Base-by-base conservation (phyloP, 1,140 invertebrate species). In the Micrasema longulum region DNA sequence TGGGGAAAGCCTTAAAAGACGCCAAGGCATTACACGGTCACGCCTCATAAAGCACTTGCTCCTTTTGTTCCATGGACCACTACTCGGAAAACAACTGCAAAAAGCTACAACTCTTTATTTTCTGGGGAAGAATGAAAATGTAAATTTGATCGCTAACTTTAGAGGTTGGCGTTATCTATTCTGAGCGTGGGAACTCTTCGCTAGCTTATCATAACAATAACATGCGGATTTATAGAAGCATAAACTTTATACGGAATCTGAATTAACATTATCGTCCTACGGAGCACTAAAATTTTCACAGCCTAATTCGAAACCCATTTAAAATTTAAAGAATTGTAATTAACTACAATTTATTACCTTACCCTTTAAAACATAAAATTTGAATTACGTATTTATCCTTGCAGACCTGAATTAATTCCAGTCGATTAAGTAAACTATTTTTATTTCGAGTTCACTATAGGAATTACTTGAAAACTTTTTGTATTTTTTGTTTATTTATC, bases 91-190 rank as follows among this genome's bases (percentile, higher is more conserved):
- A 73, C 57, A 74, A 70, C 22, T 22, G 10, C 26, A 20, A 10
- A 65, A 73, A 69, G 35, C 70, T 63, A 66, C 66, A 66, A 74
- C 72, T 66, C 48, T 69, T 70, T 60, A 48, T 69, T 74, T 74
- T 62, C 66, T 45, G 16, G 16, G 31, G 38, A 47, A 20, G 38
- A 73, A 73, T 73, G 43, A 23, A 73, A 55, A 74, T 74, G 72
- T 35, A 66, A 74, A 74, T 74, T 31, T 52, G 14, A 41, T 38
- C 22, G 22, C 18, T 26, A 63, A 45, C n/a, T 70, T 38, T 38
- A 50, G 38, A 36, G 57, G 22, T 62, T 38, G 50, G 50, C 23
- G 23, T 38, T 35, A 63, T 50, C 50, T 16, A 10, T 22, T 43
- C 11, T n/a, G 31, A 36, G 20, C 68, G 68, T 60, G 57, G 55